phyloP scores from a whole-genome alignment of 2,888 invertebrate genomes.

The Habroteleia sp. region DNA sequence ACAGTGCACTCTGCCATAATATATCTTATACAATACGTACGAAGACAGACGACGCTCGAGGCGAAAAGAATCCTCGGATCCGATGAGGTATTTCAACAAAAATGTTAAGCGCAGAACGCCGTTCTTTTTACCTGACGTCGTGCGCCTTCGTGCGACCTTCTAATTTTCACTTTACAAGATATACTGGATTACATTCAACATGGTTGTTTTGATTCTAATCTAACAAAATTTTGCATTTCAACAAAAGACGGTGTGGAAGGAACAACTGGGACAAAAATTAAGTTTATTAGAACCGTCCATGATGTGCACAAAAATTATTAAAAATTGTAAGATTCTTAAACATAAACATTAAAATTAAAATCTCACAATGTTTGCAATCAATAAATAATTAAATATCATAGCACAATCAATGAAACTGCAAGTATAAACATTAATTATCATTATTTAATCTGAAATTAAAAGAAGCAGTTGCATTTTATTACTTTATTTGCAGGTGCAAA shows the following conservation, averaged over 20 bases:
- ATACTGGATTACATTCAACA: conserved; percentile 52
- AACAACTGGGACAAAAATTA: too few species aligned
- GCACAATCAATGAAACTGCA: too few species aligned
- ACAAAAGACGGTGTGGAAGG: conserved; percentile 25
- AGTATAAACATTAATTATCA: too few species aligned
- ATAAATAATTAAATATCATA: too few species aligned
- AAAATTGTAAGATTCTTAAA: too few species aligned
- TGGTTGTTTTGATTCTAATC: conserved; percentile 31
- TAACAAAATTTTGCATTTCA: conserved; percentile 52
- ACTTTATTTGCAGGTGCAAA: too few species aligned
- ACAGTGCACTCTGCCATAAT: conserved; percentile 55
- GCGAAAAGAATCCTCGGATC: not conserved
- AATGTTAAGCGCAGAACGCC: not conserved
- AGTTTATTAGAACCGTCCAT: too few species aligned
- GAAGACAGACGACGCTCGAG: conserved; percentile 23
- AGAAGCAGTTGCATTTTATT: too few species aligned
- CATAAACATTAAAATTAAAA: too few species aligned
- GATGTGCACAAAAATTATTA: too few species aligned
- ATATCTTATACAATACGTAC: conserved; percentile 49
- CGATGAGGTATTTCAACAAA: not conserved
- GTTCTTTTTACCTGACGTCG: conserved; percentile 13
- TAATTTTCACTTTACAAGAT: conserved; percentile 50
- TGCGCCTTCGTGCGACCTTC: conserved; percentile 28
- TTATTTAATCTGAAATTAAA: too few species aligned
- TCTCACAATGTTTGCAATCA: too few species aligned